Evolutionary conservation across 92 coral and sea anemone genomes (phyloP), one percentile per base, ranked within the genome.

Genomic region (Bergia sp.): DNA sequence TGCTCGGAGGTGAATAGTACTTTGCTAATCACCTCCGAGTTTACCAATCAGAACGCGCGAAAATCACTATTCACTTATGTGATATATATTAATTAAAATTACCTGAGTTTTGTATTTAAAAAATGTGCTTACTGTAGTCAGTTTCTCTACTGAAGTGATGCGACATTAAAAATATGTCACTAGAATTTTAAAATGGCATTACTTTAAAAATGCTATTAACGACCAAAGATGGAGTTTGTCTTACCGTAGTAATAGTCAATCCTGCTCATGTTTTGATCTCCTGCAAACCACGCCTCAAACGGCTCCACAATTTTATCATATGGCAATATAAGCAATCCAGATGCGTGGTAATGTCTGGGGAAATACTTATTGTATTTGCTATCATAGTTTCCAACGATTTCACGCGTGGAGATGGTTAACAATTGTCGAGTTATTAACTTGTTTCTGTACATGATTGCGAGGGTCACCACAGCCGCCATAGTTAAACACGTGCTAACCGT

Each of bases 271-370:
- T 95, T 91, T 37, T 88, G 37, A 42, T 95, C 97, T 43, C 99
- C 99, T 0, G 99, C 99, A 80, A 92, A 97, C 99, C 99, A 97
- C 37, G 96, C 97, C 88, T 97, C 99, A 42, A 97, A 97, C 21
- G 99, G 99, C 76, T 97, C 99, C 37, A 90, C 95, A 57, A 97
- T 97, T 61, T 91, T 94, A 77, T 97, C 99, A 86, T 88, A 97
- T 5, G 99, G 99, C 67, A 97, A 89, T 18, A 93, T 90, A 0
- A 97, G 87, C 16, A 95, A 65, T n/a, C 99, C 99, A 16, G 98
- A 90, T 1, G 97, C 95, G 89, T 97, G 99, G 85, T 97, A 97
- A 36, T 87, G 69, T 50, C 96, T 89, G 7, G 99, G 98, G 73
- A 97, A 95, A 49, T 90, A 87, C 71, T 82, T 77, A 39, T 91